phyloP scores from a whole-genome alignment of 2,113 vertebrate species.

The Pristiophorus japonicus region DNA sequence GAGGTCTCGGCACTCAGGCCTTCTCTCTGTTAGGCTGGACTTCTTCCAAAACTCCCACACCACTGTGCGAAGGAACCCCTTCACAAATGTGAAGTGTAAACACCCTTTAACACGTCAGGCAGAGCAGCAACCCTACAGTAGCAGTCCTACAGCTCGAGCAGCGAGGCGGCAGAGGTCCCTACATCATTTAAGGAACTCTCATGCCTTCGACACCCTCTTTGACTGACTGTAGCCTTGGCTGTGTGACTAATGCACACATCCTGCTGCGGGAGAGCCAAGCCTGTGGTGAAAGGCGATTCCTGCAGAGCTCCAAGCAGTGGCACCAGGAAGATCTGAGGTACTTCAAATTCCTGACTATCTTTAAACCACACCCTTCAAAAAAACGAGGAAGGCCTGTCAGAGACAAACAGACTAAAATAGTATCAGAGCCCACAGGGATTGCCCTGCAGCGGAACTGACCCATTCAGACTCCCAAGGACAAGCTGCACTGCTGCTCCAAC shows the following conservation, averaged over 20 bases:
- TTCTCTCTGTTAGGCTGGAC: neutral
- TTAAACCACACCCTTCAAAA: constrained; percentile 36
- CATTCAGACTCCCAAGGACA: constrained; percentile 35
- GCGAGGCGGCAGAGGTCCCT: neutral
- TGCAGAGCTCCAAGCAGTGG: neutral
- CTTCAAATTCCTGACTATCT: constrained; percentile 33
- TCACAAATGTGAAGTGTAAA: neutral
- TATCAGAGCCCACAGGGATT: constrained; percentile 29
- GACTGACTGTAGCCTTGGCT: neutral
- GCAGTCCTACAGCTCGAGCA: neutral
- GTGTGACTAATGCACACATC: constrained; percentile 32
- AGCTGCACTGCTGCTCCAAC: neutral
- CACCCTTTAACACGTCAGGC: too few relatives aligned
- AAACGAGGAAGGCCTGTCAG: constrained; percentile 26
- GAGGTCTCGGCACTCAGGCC: neutral
- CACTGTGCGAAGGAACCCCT: neutral
- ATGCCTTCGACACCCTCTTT: neutral
- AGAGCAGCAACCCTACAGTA: neutral
- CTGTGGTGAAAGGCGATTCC: neutral
- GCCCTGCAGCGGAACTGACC: constrained; percentile 35
- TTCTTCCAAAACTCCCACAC: neutral
- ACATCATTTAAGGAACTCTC: too few relatives aligned
- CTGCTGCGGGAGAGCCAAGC: constrained; percentile 30
- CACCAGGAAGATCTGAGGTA: constrained; percentile 30
- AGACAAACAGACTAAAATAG: constrained; percentile 34